These are phyloP conservation scores for Microtus oregoni DNA, from an alignment of 2,113 vertebrate species.

Conservation along the genomic window DNA sequence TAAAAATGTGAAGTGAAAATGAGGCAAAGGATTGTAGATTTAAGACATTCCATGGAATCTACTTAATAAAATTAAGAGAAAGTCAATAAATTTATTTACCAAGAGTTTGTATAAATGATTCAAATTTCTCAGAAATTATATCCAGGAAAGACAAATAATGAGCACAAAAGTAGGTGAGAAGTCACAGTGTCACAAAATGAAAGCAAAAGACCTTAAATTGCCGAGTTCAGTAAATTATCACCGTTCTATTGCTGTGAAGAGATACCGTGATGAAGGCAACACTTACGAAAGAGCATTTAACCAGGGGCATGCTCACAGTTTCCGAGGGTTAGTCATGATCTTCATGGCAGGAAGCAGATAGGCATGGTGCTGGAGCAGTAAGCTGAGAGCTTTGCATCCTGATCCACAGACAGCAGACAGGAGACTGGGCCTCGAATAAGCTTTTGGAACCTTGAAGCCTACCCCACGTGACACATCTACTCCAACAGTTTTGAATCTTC, in stretches of 20 bases:
- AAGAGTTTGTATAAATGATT: not conserved
- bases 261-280: not conserved
- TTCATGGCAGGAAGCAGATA: not conserved
- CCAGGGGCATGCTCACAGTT: not conserved
- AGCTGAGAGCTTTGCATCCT: not conserved
- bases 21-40: not conserved
- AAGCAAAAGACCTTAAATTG: not conserved
- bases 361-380: not conserved
- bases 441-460: not conserved
- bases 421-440: not conserved
- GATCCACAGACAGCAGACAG: not conserved
- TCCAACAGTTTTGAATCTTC: not conserved
- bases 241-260: not conserved
- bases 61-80: not conserved
- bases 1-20: not conserved
- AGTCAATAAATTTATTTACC: not conserved
- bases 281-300: not conserved
- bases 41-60: not conserved
- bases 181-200: not conserved
- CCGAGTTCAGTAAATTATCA: not conserved
- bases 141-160: not conserved
- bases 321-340: not conserved
- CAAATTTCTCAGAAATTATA: not conserved
- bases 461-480: not conserved
- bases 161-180: not conserved